Evolutionary conservation across 2,888 invertebrate species (phyloP).

Genomic region (Petrolisthes cinctipes): DNA sequence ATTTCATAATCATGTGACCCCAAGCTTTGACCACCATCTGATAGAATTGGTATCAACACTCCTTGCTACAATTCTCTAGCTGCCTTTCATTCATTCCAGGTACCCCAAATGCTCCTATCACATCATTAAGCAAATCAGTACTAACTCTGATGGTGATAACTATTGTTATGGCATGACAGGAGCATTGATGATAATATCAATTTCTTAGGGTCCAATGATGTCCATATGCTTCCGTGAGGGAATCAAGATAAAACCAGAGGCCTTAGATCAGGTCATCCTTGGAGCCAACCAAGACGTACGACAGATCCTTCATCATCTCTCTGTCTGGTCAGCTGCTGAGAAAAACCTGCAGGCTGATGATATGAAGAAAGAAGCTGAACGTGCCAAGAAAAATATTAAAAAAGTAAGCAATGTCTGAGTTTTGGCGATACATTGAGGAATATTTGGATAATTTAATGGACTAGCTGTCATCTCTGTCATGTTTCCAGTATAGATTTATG

Average conservation of each 20-base stretch:
- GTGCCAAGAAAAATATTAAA: conserved; percentile 80
- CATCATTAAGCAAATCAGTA: background rate
- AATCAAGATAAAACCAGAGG: conserved; percentile 82
- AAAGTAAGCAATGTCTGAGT: conserved; percentile 74
- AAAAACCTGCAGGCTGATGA: conserved; percentile 73
- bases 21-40: too few species aligned
- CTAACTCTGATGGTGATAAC: background rate
- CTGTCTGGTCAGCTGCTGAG: conserved; percentile 80
- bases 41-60: too few species aligned
- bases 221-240: conserved; percentile 92
- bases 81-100: too few species aligned
- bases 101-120: background rate
- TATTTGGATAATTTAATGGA: too few species aligned
- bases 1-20: too few species aligned
- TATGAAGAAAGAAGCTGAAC: conserved; percentile 74
- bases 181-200: conserved; percentile 65
- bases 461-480: too few species aligned
- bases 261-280: conserved; percentile 84
- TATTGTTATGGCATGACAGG: conserved; percentile 5
- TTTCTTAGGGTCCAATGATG: conserved; percentile 84
- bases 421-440: too few species aligned
- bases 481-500: too few species aligned
- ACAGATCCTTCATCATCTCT: conserved; percentile 90
- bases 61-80: too few species aligned
- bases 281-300: conserved; percentile 93